Evolutionary conservation across 2,113 vertebrate species (phyloP), one percentile per base, ranked within the genome.

Genomic region (Petromus typicus): DNA sequence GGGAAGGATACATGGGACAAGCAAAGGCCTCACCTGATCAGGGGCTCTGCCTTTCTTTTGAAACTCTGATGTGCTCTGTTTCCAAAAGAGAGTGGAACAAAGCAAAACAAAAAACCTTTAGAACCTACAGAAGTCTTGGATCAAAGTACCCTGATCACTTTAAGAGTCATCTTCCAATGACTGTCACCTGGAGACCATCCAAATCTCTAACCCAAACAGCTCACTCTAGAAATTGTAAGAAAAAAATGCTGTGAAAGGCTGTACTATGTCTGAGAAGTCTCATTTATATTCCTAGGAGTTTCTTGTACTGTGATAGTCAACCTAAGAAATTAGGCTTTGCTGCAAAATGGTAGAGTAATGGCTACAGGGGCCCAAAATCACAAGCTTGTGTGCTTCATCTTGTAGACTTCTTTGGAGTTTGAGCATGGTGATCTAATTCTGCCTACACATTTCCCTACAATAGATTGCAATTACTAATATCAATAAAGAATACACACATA

Each of bases 21-120:
- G 22, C 23, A 6, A 0, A 14, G 0, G 4, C 20, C 14, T 23
- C 17, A 30, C 30, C 25, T 37, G 18, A 63, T 18, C 10, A 48
- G 57, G 32, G 9, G 7, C 8, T 89, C 13, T 14, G 0, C 20
- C 7, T 78, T 85, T 79, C 37, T 64, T 92, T 32, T 64, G 76
- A 95, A 67, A 51, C 67, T 64, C 34, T 43, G 22, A 63, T 17
- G 25, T 34, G 1, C 1, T 83, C 27, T 83, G 61, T 69, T 32
- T 73, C 30, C 14, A 83, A 83, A 54, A 45, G 40, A 75, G 40
- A 75, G 7, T 23, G 27, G 71, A 56, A 48, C 7, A 18, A 87
- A 67, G 25, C 18, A n/a, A 22, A 34, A 10, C 2, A 30, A 43
- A 71, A 23, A 11, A 45, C 51, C 2, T 17, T 7, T 1, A 86